Percentiles rank a stretch among this genome's conserved stretches.
phyloP scores from a whole-genome alignment of 1,140 invertebrate species.

The Drosophila triauraria region DNA sequence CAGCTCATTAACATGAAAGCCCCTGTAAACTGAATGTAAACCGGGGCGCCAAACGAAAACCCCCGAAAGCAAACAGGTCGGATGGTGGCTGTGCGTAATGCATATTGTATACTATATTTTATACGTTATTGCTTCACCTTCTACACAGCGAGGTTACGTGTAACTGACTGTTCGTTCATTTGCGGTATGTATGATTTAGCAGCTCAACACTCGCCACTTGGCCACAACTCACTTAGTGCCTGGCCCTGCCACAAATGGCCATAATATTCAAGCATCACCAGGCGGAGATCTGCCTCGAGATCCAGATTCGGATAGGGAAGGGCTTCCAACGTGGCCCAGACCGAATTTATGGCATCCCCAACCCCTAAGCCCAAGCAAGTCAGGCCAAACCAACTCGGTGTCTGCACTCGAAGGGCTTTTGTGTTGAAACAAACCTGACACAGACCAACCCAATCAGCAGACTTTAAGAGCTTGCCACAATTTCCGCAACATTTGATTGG shows the following conservation, averaged over 20 bases:
- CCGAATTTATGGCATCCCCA: conserved; percentile 62
- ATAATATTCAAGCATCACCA: conserved; percentile 48
- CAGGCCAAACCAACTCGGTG: conserved; percentile 2
- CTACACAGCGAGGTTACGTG: conserved; percentile 13
- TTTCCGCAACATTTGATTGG: conserved; percentile 76
- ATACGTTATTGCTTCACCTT: conserved; percentile 11
- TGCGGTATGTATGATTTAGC: conserved; percentile 66
- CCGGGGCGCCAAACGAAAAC: conserved; percentile 18
- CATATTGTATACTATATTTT: conserved; percentile 22
- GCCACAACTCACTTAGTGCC: conserved; percentile 77
- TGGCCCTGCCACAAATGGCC: conserved; percentile 72
- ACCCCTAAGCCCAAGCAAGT: conserved; percentile 7
- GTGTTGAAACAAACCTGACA: conserved; percentile 55
- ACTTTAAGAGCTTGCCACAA: conserved; percentile 75
- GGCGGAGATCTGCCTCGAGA: conserved; percentile 19
- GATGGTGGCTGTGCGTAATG: conserved; percentile 5
- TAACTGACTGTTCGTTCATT: conserved; percentile 29
- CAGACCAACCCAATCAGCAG: conserved; percentile 71
- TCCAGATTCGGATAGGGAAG: not conserved
- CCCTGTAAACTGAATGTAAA: conserved; percentile 2
- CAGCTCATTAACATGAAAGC: conserved; percentile 23
- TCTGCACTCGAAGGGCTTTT: conserved; percentile 45
- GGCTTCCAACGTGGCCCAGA: conserved; percentile 16
- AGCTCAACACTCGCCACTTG: conserved; percentile 64
- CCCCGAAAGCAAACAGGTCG: conserved; percentile 1